phyloP scores from a whole-genome alignment of 2,113 vertebrate genomes.

The Dendropsophus ebraccatus region DNA sequence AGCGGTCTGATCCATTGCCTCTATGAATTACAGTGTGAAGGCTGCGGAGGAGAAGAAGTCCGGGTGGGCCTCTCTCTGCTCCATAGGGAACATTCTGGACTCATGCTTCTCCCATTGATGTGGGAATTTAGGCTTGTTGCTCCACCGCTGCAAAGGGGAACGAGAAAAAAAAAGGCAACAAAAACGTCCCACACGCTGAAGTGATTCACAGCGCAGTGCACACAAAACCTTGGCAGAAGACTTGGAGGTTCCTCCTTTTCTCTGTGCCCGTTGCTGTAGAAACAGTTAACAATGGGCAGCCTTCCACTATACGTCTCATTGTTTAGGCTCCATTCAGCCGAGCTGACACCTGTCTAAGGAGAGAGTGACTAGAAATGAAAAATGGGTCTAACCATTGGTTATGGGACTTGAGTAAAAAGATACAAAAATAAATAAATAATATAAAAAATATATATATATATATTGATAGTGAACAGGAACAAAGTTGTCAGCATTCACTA shows the following conservation, averaged over 20 bases:
- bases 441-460: neutral
- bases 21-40: slow-evolving; percentile 70
- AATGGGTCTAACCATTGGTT: slow-evolving; percentile 69
- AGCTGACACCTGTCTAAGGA: slow-evolving; percentile 79
- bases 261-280: slow-evolving; percentile 81
- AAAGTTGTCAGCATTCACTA: neutral
- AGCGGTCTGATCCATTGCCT: slow-evolving; percentile 72
- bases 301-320: slow-evolving; percentile 83
- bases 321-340: slow-evolving; percentile 77
- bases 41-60: slow-evolving; percentile 66
- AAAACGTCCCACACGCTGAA: slow-evolving; percentile 72
- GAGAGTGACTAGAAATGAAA: slow-evolving; percentile 76
- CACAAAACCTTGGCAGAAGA: slow-evolving; percentile 81
- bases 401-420: slow-evolving; percentile 67
- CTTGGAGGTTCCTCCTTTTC: slow-evolving; percentile 78
- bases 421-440: slow-evolving; percentile 61
- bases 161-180: slow-evolving; percentile 8
- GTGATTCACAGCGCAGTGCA: slow-evolving; percentile 77
- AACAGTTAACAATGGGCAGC: slow-evolving; percentile 85
- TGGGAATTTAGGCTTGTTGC: slow-evolving; percentile 70
- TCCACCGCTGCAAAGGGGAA: slow-evolving; percentile 70
- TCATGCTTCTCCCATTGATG: slow-evolving; percentile 70
- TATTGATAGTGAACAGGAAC: neutral
- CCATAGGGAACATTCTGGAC: slow-evolving; percentile 66
- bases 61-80: slow-evolving; percentile 71